Evolutionary conservation across 2,797 vertebrate genomes (phyloP).

Genomic region (Ataeniobius toweri): DNA sequence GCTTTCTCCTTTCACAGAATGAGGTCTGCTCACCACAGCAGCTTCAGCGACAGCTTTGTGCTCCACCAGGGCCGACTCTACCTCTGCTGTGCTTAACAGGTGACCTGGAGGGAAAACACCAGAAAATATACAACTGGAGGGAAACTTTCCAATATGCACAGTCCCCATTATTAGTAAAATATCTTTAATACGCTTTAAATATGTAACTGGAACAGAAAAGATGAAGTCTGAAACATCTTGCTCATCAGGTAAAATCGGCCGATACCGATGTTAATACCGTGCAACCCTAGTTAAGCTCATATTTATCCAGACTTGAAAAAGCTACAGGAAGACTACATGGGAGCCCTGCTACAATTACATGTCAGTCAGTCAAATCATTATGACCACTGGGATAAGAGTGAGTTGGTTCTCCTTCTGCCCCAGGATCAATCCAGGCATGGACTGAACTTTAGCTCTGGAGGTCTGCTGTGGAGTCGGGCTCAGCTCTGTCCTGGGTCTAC

Average conservation of each 20-base stretch:
- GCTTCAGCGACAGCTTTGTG: conserved; percentile 87
- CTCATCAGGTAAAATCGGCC: no score
- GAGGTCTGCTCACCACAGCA: conserved; percentile 90
- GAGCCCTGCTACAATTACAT: no score
- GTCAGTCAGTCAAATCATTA: not conserved
- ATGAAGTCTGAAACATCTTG: no score
- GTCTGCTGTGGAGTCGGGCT: no score
- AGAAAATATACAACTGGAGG: not conserved
- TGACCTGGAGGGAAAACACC: conserved; percentile 81
- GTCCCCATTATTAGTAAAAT: no score
- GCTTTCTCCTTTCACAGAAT: conserved; percentile 93
- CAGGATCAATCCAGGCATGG: no score
- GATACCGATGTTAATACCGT: no score
- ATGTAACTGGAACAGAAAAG: no score
- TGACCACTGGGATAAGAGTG: not conserved
- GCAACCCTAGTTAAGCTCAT: not conserved
- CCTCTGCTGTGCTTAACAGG: conserved; percentile 92
- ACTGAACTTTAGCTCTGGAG: no score
- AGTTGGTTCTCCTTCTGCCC: not conserved
- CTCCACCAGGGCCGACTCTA: conserved; percentile 93
- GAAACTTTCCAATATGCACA: no score
- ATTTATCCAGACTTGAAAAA: not conserved
- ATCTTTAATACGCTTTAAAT: no score
- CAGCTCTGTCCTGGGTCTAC: no score
- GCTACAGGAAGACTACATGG: not conserved